Conservation (phyloP, 2,113 vertebrate genomes). For the Bombycilla garrulus region DNA sequence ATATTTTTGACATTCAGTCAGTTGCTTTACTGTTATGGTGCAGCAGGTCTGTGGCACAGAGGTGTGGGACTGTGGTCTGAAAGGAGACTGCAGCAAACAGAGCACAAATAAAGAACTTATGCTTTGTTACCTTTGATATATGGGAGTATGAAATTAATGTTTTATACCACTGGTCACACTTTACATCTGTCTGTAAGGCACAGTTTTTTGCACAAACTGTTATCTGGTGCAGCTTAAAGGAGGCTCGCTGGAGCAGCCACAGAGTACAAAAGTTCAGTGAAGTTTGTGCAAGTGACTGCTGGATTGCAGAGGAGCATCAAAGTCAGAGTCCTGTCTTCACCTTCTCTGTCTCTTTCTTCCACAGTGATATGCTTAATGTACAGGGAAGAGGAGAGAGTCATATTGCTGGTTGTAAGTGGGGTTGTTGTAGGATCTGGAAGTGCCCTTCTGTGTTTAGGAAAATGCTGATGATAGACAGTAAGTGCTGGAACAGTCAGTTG, state of each 20-base stretch:
- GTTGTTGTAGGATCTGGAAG: neutral
- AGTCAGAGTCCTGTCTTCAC: neutral
- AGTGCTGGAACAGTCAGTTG: neutral
- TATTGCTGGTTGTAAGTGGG: neutral
- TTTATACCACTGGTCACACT: neutral
- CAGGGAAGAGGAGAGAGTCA: neutral
- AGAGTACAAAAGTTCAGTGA: neutral
- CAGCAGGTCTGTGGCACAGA: neutral
- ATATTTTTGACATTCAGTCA: neutral
- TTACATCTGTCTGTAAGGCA: neutral
- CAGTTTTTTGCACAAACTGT: neutral
- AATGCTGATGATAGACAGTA: neutral
- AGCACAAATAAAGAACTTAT: neutral
- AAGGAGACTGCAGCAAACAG: neutral
- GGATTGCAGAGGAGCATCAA: neutral
- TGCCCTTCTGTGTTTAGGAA: neutral
- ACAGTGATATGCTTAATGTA: neutral
- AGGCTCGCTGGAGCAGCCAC: rapidly evolving
- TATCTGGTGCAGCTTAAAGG: neutral
- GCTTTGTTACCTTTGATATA: neutral
- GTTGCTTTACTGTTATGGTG: neutral
- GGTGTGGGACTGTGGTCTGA: neutral
- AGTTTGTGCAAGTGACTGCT: neutral
- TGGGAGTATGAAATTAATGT: neutral
- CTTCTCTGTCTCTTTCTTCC: neutral